Evolutionary conservation across 2,113 vertebrate genomes (phyloP).

Genomic region (Etheostoma cragini): DNA sequence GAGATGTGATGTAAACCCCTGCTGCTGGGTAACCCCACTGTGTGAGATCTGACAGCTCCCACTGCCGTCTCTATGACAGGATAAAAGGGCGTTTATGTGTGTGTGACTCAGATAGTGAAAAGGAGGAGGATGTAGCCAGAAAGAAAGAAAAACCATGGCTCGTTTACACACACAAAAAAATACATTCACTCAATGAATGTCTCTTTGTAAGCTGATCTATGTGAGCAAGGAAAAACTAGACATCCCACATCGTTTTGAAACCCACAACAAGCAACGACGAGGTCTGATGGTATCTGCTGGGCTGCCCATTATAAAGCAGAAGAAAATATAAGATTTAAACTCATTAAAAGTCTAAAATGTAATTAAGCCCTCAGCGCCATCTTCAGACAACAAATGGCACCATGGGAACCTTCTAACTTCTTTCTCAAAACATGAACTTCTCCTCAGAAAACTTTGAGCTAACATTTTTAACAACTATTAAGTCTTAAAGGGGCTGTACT

Average conservation of each 20-base stretch:
- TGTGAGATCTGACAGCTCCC: slow-evolving; percentile 72
- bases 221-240: slow-evolving; percentile 22
- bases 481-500: neutral
- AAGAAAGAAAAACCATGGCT: slow-evolving; percentile 40
- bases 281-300: slow-evolving; percentile 37
- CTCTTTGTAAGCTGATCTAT: slow-evolving; percentile 51
- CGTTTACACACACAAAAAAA: slow-evolving; percentile 42
- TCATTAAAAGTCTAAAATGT: slow-evolving; percentile 43
- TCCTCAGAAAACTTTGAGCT: slow-evolving; percentile 3
- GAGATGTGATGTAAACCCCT: slow-evolving; percentile 53
- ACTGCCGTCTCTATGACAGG: slow-evolving; percentile 49
- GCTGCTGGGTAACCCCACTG: slow-evolving; percentile 62
- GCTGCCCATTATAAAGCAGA: slow-evolving; percentile 21
- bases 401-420: slow-evolving; percentile 14
- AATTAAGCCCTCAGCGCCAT: slow-evolving; percentile 50
- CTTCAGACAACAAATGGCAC: slow-evolving; percentile 20
- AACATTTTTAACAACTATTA: slow-evolving; percentile 18
- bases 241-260: slow-evolving; percentile 30
- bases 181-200: slow-evolving; percentile 29
- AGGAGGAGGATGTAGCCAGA: slow-evolving; percentile 47
- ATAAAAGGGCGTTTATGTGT: slow-evolving; percentile 57
- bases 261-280: slow-evolving; percentile 18
- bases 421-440: slow-evolving; percentile 3
- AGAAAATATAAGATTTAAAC: slow-evolving; percentile 39
- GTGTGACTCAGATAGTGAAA: slow-evolving; percentile 52